Percentiles rank a stretch among this genome's conserved stretches.
Conservation (phyloP, 2,888 invertebrate species). For the Drosophila paucipuncta region DNA sequence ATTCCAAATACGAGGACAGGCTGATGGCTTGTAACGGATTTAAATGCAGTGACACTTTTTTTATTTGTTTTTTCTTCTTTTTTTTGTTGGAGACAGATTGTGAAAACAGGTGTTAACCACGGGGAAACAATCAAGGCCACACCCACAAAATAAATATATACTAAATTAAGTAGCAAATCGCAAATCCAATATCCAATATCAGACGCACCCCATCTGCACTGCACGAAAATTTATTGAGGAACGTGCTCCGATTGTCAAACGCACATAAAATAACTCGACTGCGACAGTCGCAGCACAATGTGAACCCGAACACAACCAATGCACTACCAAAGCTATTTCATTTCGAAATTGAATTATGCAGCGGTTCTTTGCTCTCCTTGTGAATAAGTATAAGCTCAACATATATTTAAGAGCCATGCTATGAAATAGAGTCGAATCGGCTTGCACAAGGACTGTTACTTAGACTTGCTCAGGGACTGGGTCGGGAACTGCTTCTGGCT, state of each 20-base stretch:
- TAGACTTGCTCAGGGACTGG: conserved; percentile 2
- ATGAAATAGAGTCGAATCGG: background rate
- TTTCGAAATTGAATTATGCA: conserved; percentile 71
- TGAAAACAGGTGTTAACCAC: conserved; percentile 62
- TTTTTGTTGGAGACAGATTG: background rate
- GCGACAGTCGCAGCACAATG: conserved; percentile 33
- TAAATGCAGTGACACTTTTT: conserved; percentile 10
- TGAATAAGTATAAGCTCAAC: conserved; percentile 39
- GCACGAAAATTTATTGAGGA: conserved; percentile 64
- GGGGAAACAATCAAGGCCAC: conserved; percentile 3
- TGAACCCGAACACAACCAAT: conserved; percentile 1
- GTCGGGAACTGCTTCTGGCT: conserved; percentile 1
- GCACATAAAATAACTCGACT: conserved; percentile 59
- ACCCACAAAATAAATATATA: conserved; percentile 29
- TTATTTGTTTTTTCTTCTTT: background rate
- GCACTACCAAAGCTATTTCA: conserved; percentile 11
- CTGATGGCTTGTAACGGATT: background rate
- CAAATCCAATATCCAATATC: conserved; percentile 63
- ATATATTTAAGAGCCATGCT: conserved; percentile 45
- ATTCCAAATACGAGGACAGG: conserved; percentile 22
- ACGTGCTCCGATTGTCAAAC: conserved; percentile 67
- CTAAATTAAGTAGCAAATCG: conserved; percentile 58
- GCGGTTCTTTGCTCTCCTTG: conserved; percentile 15
- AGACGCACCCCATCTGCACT: conserved; percentile 6
- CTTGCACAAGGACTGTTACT: conserved; percentile 2